A percentile compares a stretch with the other conserved stretches of the same genome.
phyloP scores from a whole-genome alignment of 2,888 invertebrate genomes.

The Dendrolimus houi region DNA sequence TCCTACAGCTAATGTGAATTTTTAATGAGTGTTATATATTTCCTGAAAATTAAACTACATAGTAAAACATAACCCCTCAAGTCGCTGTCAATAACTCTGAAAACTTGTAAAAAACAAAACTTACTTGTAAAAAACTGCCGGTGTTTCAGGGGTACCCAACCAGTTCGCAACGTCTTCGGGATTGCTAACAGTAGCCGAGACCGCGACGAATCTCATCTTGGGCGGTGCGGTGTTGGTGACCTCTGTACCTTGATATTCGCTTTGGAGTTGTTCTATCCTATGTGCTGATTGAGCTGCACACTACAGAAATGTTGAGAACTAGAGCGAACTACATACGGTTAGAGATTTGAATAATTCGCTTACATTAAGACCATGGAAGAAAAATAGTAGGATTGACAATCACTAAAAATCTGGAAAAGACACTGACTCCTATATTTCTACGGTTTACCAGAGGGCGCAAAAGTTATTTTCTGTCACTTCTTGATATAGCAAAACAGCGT shows the following conservation, averaged over 20 bases:
- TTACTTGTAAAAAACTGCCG: conserved; percentile 74
- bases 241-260: conserved; percentile 28
- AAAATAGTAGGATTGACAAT: too few species aligned
- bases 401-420: too few species aligned
- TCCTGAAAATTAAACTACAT: not conserved
- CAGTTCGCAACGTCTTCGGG: conserved; percentile 84
- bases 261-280: conserved; percentile 50
- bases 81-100: too few species aligned
- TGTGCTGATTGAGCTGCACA: conserved; percentile 52
- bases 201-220: conserved; percentile 81
- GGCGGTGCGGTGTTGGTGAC: conserved; percentile 22
- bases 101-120: conserved; percentile 6
- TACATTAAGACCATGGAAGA: too few species aligned
- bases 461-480: too few species aligned
- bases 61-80: not conserved
- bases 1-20: too few species aligned
- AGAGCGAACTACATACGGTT: too few species aligned
- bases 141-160: conserved; percentile 71
- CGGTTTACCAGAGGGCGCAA: too few species aligned
- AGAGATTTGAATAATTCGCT: too few species aligned
- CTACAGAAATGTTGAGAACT: conserved; percentile 17
- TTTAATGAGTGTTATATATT: too few species aligned
- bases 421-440: too few species aligned
- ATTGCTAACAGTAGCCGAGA: conserved; percentile 88
- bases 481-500: too few species aligned